Base-by-base conservation (phyloP, 2,797 vertebrate genomes). In the Platalea minor region DNA sequence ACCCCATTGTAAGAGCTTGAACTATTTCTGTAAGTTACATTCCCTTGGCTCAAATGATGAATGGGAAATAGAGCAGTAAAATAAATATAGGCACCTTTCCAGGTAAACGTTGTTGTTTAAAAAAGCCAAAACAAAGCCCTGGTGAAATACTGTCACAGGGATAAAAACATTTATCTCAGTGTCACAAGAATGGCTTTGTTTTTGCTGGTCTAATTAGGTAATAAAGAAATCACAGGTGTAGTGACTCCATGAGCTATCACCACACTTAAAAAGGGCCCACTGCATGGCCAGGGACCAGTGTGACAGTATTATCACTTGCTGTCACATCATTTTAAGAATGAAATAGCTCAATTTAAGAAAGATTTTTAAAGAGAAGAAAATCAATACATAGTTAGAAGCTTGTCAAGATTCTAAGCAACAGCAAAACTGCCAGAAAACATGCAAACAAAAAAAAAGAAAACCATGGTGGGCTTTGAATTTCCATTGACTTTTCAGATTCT, bases 271-370 rank as follows among this genome's bases (percentile, higher is more conserved):
- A 21, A 75, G 41, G 35, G 26, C n/a, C 86, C 61, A 76, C 31
- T 68, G 75, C 43, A n/a, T 72, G 28, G 61, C 51, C 26, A 82
- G 37, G 59, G 68, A 83, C 60, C 51, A 39, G 17, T 10, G 16
- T 80, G 60, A 63, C 84, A 76, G 57, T 37, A 64, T 61, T 59
- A 88, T 50, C 67, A 59, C 75, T 70, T 57, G 25, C 19, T 73
- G 75, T 59, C 88, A 94, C 74, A 65, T 81, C 57, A 72, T 79
- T 96, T 91, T 89, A 87, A 90, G 80, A 88, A 95, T 41, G 60
- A 92, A 96, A 95, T 64, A 91, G 81, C 89, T 95, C 91, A 91
- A 95, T 96, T 97, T 96, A 88, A 80, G 85, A 82, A 89, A 93
- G 89, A 95, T 86, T 96, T 96, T 96, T 95, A 85, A 72, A 75